Conservation (phyloP, 2,888 invertebrate genomes). For the Craniophora ligustri region DNA sequence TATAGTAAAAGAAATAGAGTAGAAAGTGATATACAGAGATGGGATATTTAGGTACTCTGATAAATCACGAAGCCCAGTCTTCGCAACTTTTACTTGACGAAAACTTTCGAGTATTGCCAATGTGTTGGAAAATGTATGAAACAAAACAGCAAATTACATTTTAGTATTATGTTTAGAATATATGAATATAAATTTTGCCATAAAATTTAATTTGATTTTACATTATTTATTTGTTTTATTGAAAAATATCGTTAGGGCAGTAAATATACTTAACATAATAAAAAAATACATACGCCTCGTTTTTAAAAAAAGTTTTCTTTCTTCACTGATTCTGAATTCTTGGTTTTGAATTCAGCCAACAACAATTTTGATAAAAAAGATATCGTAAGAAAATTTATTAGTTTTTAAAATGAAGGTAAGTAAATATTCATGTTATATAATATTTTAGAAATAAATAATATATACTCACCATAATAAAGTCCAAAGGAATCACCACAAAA, state of each 20-base stretch:
- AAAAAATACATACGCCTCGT: too few relatives aligned
- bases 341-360: too few relatives aligned
- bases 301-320: too few relatives aligned
- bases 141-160: conserved; percentile 17
- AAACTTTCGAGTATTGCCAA: conserved; percentile 50
- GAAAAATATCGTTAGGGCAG: too few relatives aligned
- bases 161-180: too few relatives aligned
- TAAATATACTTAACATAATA: too few relatives aligned
- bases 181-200: too few relatives aligned
- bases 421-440: background rate
- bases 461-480: conserved; percentile 54
- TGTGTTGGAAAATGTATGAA: conserved; percentile 22
- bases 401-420: background rate
- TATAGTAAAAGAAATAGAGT: conserved; percentile 17
- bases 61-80: conserved; percentile 47
- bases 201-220: too few relatives aligned
- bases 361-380: too few relatives aligned
- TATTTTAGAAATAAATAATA: background rate
- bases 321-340: too few relatives aligned
- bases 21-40: conserved; percentile 25
- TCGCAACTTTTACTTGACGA: conserved; percentile 56
- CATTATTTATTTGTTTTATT: too few relatives aligned
- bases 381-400: too few relatives aligned
- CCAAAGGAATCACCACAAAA: conserved; percentile 46
- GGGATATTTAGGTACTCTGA: conserved; percentile 48